A percentile compares a stretch with the other conserved stretches of the same genome.
Evolutionary conservation across 2,888 invertebrate genomes (phyloP).

Genomic region (Tiliacea aurago): DNA sequence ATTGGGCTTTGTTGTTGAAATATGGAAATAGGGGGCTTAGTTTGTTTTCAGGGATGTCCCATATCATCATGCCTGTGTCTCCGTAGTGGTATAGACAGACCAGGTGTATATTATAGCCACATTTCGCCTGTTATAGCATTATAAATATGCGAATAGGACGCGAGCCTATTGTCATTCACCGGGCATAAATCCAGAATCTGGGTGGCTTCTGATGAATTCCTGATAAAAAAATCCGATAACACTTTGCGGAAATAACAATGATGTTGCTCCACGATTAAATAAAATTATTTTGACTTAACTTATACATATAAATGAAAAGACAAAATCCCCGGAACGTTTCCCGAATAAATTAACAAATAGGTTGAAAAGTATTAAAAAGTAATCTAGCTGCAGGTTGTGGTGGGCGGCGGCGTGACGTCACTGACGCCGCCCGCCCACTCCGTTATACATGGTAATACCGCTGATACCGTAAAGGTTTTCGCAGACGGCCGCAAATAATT

Average conservation of each 20-base stretch:
- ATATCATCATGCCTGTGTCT: background rate
- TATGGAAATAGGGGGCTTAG: no score
- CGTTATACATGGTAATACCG: constrained; percentile 47
- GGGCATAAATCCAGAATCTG: background rate
- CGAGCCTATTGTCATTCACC: background rate
- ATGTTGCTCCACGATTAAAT: no score
- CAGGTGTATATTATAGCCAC: background rate
- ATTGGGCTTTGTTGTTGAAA: no score
- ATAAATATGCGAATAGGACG: background rate
- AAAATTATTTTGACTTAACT: background rate
- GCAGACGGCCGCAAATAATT: constrained; percentile 5
- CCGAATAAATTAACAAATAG: constrained; percentile 56
- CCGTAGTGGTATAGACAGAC: background rate
- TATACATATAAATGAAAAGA: constrained; percentile 37
- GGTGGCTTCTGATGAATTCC: background rate
- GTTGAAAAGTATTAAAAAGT: constrained; percentile 61
- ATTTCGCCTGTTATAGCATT: background rate
- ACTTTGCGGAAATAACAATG: no score
- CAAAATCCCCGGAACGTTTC: constrained; percentile 16
- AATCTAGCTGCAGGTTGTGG: constrained; percentile 66
- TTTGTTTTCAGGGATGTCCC: background rate
- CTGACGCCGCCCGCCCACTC: constrained; percentile 61
- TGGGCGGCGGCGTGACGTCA: constrained; percentile 68
- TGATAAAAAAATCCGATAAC: no score
- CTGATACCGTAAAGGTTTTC: constrained; percentile 27